These are phyloP conservation scores for Eutrigla gurnardus DNA, from an alignment of 2,797 vertebrate genomes.

Conservation along the genomic window DNA sequence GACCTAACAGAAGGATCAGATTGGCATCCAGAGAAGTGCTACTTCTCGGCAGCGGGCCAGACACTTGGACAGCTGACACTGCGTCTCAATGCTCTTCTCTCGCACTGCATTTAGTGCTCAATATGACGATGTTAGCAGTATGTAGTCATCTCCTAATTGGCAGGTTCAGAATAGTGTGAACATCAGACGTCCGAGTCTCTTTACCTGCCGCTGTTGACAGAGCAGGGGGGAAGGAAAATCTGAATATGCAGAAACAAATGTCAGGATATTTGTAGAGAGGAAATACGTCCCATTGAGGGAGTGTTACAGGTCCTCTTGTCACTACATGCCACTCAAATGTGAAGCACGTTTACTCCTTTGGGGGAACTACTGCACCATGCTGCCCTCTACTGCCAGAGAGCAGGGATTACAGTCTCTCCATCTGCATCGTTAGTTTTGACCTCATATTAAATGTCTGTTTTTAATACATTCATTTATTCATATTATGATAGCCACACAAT, in stretches of 20 bases:
- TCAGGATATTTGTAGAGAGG: not conserved
- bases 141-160: conserved; percentile 68
- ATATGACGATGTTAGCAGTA: conserved; percentile 50
- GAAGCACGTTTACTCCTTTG: not conserved
- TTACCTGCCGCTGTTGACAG: conserved; percentile 31
- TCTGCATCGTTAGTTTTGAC: not conserved
- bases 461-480: not conserved
- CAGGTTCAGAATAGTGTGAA: conserved; percentile 64
- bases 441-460: not conserved
- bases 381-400: conserved; percentile 64
- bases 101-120: conserved; percentile 60
- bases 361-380: conserved; percentile 31
- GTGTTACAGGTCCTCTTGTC: not conserved
- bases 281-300: not conserved
- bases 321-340: not conserved
- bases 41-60: conserved; percentile 76
- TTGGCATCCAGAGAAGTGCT: conserved; percentile 73
- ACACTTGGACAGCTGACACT: conserved; percentile 71
- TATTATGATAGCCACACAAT: not conserved
- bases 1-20: conserved; percentile 75
- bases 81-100: conserved; percentile 52
- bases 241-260: conserved; percentile 12
- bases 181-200: conserved; percentile 44
- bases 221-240: not conserved
- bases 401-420: conserved; percentile 29